These are phyloP conservation scores for Thalassarche chlororhynchos DNA, from an alignment of 2,113 vertebrate genomes.

Conservation along the genomic window DNA sequence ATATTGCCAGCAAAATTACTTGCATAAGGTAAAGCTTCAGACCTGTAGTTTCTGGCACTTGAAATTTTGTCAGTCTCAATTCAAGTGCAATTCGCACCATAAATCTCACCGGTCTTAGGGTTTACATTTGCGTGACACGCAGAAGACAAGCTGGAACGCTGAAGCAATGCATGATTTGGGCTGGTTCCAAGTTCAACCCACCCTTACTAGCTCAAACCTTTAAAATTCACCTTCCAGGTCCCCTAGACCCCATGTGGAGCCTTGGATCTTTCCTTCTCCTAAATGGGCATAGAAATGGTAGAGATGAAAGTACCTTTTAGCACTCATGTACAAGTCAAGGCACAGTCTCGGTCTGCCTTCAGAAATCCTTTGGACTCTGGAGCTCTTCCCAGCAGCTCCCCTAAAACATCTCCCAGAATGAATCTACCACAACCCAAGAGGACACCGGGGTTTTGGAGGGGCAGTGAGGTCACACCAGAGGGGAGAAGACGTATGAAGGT, in stretches of 20 bases:
- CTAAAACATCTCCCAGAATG: background rate
- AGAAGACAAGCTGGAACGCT: background rate
- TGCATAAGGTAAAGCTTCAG: background rate
- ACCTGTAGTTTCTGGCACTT: background rate
- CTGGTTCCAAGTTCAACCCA: background rate
- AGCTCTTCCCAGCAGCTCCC: background rate
- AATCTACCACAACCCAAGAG: background rate
- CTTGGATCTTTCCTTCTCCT: background rate
- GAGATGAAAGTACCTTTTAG: background rate
- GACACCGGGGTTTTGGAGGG: background rate
- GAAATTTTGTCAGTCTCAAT: background rate
- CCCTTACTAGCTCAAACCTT: background rate
- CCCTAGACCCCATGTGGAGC: background rate
- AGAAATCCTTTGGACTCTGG: background rate
- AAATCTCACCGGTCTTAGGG: background rate
- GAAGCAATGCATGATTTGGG: background rate
- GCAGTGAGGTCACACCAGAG: background rate
- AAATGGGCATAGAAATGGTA: background rate
- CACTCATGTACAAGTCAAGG: background rate
- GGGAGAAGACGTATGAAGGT: background rate
- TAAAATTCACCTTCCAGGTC: background rate
- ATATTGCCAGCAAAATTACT: background rate
- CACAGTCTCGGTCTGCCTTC: background rate
- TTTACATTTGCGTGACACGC: rapidly evolving
- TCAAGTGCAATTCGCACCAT: background rate